Conservation (phyloP, 2,888 invertebrate genomes). For the Epistrophella euchroma region DNA sequence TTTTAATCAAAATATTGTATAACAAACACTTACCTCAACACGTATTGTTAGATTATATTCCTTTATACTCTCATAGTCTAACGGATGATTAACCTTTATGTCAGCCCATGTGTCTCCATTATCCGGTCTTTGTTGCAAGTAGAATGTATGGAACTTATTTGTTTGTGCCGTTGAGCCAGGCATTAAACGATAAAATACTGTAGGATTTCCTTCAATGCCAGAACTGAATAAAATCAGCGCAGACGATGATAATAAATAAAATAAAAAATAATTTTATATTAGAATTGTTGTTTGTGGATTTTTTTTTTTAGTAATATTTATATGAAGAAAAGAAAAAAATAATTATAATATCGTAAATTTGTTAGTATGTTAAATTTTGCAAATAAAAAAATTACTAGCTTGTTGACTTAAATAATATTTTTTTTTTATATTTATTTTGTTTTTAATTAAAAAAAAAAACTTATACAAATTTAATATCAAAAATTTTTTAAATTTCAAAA, state of each 20-base stretch:
- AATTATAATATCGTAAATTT: background rate
- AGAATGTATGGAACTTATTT: conserved; percentile 97
- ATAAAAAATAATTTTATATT: conserved; percentile 48
- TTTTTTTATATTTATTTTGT: too few relatives aligned
- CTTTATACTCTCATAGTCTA: conserved; percentile 97
- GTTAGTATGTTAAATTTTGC: conserved; percentile 24
- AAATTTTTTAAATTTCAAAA: too few relatives aligned
- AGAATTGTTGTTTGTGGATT: background rate
- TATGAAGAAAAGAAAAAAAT: background rate
- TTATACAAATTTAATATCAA: too few relatives aligned
- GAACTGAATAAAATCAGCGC: conserved; percentile 87
- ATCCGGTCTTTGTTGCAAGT: conserved; percentile 96
- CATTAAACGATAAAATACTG: conserved; percentile 97
- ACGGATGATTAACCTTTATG: conserved; percentile 97
- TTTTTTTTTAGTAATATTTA: too few relatives aligned
- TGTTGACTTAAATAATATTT: background rate
- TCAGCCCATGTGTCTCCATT: conserved; percentile 97
- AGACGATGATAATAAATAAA: conserved; percentile 74
- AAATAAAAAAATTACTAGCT: conserved; percentile 34
- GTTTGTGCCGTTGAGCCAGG: conserved; percentile 98
- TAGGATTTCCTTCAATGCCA: conserved; percentile 97
- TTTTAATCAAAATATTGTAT: background rate
- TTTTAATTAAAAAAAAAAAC: too few relatives aligned
- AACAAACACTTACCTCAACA: conserved; percentile 91
- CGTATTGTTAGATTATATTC: conserved; percentile 98